Conservation (phyloP, 1,140 invertebrate species). For the Platorchestia sp. region DNA sequence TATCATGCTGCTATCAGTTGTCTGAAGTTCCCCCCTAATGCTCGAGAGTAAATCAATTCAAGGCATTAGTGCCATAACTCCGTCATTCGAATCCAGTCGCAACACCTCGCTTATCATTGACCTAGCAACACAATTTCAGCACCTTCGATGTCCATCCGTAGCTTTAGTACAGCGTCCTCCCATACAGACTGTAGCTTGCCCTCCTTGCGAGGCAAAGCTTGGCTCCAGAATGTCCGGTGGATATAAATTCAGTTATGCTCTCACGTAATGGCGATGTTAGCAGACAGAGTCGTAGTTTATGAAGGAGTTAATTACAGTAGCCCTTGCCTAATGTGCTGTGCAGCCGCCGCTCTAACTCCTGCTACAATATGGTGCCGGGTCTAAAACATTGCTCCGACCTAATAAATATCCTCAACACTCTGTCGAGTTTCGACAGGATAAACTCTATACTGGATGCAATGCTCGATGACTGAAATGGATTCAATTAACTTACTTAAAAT, state of each 20-base stretch:
- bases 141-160: not conserved
- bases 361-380: not conserved
- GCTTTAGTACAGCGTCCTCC: not conserved
- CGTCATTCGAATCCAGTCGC: not conserved
- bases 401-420: not conserved
- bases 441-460: not conserved
- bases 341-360: conserved; percentile 30
- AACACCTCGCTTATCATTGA: not conserved
- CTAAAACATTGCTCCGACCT: not conserved
- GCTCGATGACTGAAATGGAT: not conserved
- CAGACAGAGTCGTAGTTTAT: conserved; percentile 44
- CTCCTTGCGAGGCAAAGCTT: not conserved
- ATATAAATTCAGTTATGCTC: conserved; percentile 50
- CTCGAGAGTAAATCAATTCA: not conserved
- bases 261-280: conserved; percentile 45
- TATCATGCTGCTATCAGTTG: not conserved
- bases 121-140: not conserved
- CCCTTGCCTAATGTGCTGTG: conserved; percentile 35
- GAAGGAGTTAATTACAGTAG: conserved; percentile 53
- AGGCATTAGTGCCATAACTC: not conserved
- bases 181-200: not conserved
- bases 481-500: not conserved
- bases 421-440: not conserved
- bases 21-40: not conserved
- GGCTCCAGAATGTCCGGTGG: conserved; percentile 1